phyloP scores from a whole-genome alignment of 2,888 invertebrate genomes.

The Rhimphoctona megacephalus region DNA sequence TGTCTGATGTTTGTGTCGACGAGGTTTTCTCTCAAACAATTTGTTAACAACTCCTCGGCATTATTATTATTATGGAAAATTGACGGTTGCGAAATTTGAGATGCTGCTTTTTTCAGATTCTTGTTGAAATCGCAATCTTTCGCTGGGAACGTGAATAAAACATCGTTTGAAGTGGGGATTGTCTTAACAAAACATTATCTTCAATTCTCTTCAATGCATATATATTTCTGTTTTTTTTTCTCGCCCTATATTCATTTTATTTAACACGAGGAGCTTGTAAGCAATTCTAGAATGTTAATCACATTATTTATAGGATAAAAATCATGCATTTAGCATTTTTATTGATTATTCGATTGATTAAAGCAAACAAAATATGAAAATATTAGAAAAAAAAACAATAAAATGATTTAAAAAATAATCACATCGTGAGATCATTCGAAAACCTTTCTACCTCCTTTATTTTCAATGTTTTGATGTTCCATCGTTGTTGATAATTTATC shows the following conservation, averaged over 20 bases:
- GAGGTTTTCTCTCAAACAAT: neutral
- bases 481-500: neutral
- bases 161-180: neutral
- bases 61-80: neutral
- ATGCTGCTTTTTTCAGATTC: neutral
- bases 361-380: conserved; percentile 24
- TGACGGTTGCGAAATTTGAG: neutral
- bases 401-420: neutral
- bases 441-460: neutral
- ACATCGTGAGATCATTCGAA: neutral
- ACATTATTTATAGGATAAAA: conserved; percentile 61
- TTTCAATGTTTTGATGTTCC: neutral
- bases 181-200: neutral
- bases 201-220: neutral
- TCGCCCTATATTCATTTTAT: conserved; percentile 11
- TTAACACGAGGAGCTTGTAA: conserved; percentile 16
- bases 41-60: neutral
- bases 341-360: neutral
- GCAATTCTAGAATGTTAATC: conserved; percentile 60
- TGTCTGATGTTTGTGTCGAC: neutral
- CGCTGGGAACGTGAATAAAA: neutral
- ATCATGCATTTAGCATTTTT: conserved; percentile 69
- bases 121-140: neutral
- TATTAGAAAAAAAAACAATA: neutral
- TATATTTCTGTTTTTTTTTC: neutral